Base-by-base conservation (phyloP, 2,888 invertebrate species). In the Galerucella calmariensis region DNA sequence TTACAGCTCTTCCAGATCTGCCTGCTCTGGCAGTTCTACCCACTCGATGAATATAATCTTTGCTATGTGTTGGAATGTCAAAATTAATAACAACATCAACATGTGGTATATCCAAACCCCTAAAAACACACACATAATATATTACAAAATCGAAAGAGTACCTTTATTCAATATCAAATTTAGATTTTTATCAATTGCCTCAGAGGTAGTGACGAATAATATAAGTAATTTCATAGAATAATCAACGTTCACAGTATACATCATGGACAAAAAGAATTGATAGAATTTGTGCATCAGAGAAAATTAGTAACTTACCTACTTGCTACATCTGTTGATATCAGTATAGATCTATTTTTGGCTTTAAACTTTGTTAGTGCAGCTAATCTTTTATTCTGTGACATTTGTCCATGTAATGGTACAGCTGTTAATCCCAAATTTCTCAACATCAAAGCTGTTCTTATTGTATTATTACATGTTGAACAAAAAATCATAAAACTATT, bases 251-350 rank as follows among this genome's bases (percentile, higher is more conserved):
- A 66, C 63, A 61, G 78, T 79, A 79, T 79, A 65, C 79, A 82
- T 81, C 81, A 82, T 81, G 62, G 75, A 53, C 56, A 69, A 73
- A 11, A 71, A 41, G 8, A 41, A 41, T 5, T 41, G n/a, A 41
- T 41, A 41, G 35, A 41, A 41, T 41, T 41, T 41, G 35, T 41
- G 8, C 1, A 41, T 41, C 35, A 41, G 6, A 9, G 8, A 41
- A 41, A 41, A 41, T 41, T 41, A 41, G 35, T 41, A 41, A 82
- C 86, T 85, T 81, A 95, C 95, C 97, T 93, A 84, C 98, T 98
- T 2, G 99, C 99, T 1, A 99, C 99, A 89, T 99, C 99, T 0
- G 99, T 99, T 14, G 99, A 99, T 73, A 99, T 96, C 5, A 99
- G 90, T 82, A 99, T 95, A 0, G 97, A 96, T n/a, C 98, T 89